Conservation (phyloP, 1,140 invertebrate species). For the Drosophila nebulosa region DNA sequence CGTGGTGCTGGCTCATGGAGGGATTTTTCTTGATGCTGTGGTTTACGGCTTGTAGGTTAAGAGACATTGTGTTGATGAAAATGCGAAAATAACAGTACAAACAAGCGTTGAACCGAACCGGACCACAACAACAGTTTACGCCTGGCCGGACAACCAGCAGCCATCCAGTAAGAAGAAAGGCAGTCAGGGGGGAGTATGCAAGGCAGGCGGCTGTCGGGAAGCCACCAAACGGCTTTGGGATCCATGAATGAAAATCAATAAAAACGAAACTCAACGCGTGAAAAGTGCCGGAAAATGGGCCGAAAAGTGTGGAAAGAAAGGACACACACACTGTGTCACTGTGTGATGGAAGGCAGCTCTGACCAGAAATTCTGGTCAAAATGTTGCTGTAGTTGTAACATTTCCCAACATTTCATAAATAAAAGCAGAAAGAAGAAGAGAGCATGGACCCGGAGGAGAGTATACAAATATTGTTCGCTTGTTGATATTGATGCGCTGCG, state of each 20-base stretch:
- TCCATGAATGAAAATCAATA: conserved; percentile 63
- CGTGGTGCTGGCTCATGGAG: conserved; percentile 13
- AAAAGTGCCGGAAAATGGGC: conserved; percentile 53
- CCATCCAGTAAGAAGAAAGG: too few species aligned
- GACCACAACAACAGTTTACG: conserved; percentile 45
- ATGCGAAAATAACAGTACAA: conserved; percentile 60
- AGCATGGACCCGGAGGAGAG: conserved; percentile 7
- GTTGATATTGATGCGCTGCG: conserved; percentile 69
- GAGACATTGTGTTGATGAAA: conserved; percentile 66
- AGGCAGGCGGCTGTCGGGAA: conserved; percentile 28
- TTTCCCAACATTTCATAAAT: conserved; percentile 77
- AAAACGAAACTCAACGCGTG: conserved; percentile 65
- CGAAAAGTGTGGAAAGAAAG: neutral
- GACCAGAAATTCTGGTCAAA: conserved; percentile 3
- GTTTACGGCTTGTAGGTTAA: conserved; percentile 25
- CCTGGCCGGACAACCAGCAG: conserved; percentile 45
- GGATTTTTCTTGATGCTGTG: conserved; percentile 12
- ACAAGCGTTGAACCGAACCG: conserved; percentile 34
- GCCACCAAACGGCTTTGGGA: conserved; percentile 9
- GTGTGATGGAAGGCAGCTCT: conserved; percentile 32
- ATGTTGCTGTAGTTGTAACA: conserved; percentile 53
- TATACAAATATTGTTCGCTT: conserved; percentile 73
- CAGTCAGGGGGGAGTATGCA: conserved; percentile 9
- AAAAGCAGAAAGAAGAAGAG: conserved; percentile 27
- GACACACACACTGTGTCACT: conserved; percentile 11